phyloP scores from a whole-genome alignment of 2,797 vertebrate species.

The Chaetophractus vellerosus region DNA sequence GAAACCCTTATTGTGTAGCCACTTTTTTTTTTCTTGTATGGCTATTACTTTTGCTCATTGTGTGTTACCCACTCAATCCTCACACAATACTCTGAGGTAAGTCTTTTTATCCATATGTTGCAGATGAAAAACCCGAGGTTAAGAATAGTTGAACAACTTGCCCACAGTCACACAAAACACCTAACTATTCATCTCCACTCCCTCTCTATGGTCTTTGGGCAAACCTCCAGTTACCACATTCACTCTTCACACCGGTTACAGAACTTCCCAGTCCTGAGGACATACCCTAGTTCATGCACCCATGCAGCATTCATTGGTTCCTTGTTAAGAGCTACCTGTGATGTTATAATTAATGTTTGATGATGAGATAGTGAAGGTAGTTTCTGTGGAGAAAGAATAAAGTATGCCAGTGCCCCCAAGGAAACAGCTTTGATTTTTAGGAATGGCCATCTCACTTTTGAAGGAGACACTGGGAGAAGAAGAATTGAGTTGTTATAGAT shows the following conservation, averaged over 20 bases:
- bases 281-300: not conserved
- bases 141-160: not conserved
- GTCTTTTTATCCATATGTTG: not conserved
- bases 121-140: not conserved
- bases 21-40: not conserved
- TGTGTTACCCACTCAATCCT: not conserved
- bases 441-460: not conserved
- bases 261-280: not conserved
- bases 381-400: slow-evolving; percentile 29
- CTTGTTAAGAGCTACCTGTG: not conserved
- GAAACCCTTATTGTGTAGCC: not conserved
- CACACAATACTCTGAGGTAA: not conserved
- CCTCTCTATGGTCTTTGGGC: not conserved
- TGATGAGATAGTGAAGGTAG: not conserved
- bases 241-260: not conserved
- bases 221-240: not conserved
- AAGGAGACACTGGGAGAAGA: not conserved
- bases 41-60: not conserved
- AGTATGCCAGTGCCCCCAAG: not conserved
- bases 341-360: not conserved
- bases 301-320: not conserved
- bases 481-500: not conserved
- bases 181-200: not conserved
- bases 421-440: slow-evolving; percentile 14
- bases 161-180: not conserved